These are phyloP conservation scores for Lasioglossum calceatum DNA, from an alignment of 2,888 invertebrate genomes.

Conservation along the genomic window DNA sequence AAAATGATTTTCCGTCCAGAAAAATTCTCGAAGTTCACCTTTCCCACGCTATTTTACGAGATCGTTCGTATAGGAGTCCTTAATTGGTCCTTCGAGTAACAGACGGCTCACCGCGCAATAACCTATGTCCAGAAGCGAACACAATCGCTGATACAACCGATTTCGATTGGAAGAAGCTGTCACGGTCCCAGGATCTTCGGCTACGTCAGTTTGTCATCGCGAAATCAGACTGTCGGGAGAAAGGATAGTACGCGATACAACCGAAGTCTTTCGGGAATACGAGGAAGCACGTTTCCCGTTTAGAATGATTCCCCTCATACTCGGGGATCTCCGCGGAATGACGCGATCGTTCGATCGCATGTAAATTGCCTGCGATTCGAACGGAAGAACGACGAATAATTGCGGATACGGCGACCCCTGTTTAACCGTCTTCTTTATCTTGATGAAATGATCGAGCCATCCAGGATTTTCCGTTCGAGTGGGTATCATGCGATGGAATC, in stretches of 20 bases:
- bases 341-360: slow-evolving; percentile 54
- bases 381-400: slow-evolving; percentile 32
- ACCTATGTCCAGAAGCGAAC: neutral
- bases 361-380: slow-evolving; percentile 58
- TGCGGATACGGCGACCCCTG: slow-evolving; percentile 1
- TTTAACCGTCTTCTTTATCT: neutral
- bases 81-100: neutral
- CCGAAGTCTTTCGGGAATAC: slow-evolving; percentile 16
- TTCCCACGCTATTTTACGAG: neutral
- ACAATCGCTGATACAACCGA: neutral
- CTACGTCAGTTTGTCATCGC: neutral
- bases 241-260: slow-evolving; percentile 30
- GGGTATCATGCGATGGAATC: slow-evolving; percentile 1
- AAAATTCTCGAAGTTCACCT: neutral
- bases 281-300: slow-evolving; percentile 14
- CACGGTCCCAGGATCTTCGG: neutral
- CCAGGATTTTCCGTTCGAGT: slow-evolving; percentile 4
- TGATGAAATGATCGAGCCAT: neutral
- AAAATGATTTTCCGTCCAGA: neutral
- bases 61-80: neutral
- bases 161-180: neutral
- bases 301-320: slow-evolving; percentile 50
- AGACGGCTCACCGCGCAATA: neutral
- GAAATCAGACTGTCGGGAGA: neutral
- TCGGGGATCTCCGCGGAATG: slow-evolving; percentile 43